A percentile compares a stretch with the other conserved stretches of the same genome.
Conservation (phyloP, 2,113 vertebrate species). For the Indri indri region DNA sequence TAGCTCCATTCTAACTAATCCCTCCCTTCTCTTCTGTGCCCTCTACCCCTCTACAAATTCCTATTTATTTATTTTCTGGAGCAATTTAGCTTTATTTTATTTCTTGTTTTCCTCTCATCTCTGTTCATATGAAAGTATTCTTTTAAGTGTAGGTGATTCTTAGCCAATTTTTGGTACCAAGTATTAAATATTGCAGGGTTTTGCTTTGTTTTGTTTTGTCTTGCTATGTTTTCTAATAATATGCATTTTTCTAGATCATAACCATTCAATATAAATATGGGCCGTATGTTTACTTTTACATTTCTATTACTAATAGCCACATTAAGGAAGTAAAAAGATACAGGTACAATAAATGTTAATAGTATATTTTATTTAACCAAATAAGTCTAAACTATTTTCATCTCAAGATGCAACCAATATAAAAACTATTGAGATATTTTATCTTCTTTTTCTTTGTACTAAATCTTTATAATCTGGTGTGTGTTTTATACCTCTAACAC, state of each 20-base stretch:
- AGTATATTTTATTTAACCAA: not conserved
- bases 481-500: not conserved
- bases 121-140: not conserved
- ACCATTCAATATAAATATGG: not conserved
- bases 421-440: not conserved
- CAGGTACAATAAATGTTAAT: not conserved
- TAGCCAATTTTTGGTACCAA: not conserved
- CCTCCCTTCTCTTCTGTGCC: not conserved
- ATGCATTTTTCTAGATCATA: not conserved
- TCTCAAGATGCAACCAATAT: not conserved
- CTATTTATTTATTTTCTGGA: not conserved
- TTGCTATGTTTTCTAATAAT: not conserved
- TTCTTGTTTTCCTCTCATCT: not conserved
- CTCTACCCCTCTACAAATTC: not conserved
- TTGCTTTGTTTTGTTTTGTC: not conserved
- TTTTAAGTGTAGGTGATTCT: not conserved
- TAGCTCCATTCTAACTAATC: not conserved
- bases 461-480: not conserved
- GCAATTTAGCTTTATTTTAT: not conserved
- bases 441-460: not conserved
- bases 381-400: not conserved
- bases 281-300: not conserved
- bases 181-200: not conserved
- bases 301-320: not conserved
- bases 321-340: not conserved